Conservation (phyloP, 2,888 invertebrate species). For the Steinernema carpocapsae region DNA sequence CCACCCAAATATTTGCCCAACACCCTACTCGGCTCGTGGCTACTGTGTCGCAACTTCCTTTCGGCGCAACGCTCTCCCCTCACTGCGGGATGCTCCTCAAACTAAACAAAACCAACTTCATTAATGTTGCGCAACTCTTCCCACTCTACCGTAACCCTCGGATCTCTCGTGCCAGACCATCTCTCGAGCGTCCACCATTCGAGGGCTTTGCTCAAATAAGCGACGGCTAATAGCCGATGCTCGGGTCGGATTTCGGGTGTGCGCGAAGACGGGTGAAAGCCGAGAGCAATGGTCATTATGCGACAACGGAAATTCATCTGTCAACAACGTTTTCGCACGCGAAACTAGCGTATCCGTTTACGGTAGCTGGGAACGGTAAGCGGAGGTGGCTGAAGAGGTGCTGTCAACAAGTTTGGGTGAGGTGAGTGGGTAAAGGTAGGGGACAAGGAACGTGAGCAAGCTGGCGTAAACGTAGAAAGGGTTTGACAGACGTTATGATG, state of each 20-base stretch:
- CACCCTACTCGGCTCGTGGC: neutral
- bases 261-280: neutral
- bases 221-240: conserved; percentile 2
- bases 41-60: conserved; percentile 22
- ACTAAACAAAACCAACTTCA: neutral
- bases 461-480: too few relatives aligned
- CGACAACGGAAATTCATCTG: neutral
- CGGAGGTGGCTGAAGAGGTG: too few relatives aligned
- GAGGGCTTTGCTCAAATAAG: conserved; percentile 10
- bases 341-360: neutral
- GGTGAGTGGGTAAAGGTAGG: neutral
- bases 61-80: conserved; percentile 19
- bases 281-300: conserved; percentile 17
- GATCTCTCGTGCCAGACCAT: neutral
- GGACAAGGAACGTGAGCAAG: too few relatives aligned
- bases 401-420: neutral
- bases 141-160: neutral
- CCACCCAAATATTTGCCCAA: conserved; percentile 4
- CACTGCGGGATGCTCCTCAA: neutral
- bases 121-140: neutral
- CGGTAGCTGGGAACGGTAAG: too few relatives aligned
- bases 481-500: too few relatives aligned
- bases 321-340: conserved; percentile 24
- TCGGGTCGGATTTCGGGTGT: neutral
- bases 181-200: neutral